phyloP scores from a whole-genome alignment of 2,888 invertebrate species.

The Criorhina ranunculi region DNA sequence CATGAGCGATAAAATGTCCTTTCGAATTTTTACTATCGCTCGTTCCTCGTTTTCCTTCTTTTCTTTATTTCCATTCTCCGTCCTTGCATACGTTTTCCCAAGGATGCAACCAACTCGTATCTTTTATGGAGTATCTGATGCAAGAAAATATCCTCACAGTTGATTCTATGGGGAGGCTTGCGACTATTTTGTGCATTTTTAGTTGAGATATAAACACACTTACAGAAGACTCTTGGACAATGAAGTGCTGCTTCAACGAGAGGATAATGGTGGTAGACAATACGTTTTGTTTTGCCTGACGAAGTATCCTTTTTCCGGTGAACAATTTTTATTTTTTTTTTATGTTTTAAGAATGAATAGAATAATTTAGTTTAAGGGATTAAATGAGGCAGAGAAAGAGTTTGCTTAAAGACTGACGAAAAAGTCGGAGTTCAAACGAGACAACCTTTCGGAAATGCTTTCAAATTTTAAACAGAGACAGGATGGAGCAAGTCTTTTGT shows the following conservation, averaged over 20 bases:
- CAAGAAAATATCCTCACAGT: slow-evolving; percentile 30
- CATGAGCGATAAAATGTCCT: slow-evolving; percentile 54
- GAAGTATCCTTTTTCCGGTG: neutral
- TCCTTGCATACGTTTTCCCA: slow-evolving; percentile 15
- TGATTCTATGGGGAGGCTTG: slow-evolving; percentile 1
- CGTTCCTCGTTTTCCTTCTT: neutral
- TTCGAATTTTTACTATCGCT: slow-evolving; percentile 54
- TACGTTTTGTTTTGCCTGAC: neutral
- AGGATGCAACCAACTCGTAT: slow-evolving; percentile 43
- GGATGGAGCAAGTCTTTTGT: too few relatives aligned
- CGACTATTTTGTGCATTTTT: slow-evolving; percentile 25
- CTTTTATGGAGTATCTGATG: slow-evolving; percentile 37
- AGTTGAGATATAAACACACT: slow-evolving; percentile 12
- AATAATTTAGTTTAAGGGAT: too few relatives aligned
- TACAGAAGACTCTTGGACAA: neutral
- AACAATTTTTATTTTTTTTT: too few relatives aligned
- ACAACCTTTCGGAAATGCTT: too few relatives aligned
- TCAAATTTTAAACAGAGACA: too few relatives aligned
- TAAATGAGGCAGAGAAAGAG: too few relatives aligned
- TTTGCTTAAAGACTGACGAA: too few relatives aligned
- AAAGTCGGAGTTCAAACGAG: too few relatives aligned
- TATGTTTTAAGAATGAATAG: too few relatives aligned
- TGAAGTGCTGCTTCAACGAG: neutral
- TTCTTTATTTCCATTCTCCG: neutral
- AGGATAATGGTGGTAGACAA: neutral